A percentile compares a stretch with the other conserved stretches of the same genome.
phyloP scores from a whole-genome alignment of 2,113 vertebrate species.

The Egretta garzetta region DNA sequence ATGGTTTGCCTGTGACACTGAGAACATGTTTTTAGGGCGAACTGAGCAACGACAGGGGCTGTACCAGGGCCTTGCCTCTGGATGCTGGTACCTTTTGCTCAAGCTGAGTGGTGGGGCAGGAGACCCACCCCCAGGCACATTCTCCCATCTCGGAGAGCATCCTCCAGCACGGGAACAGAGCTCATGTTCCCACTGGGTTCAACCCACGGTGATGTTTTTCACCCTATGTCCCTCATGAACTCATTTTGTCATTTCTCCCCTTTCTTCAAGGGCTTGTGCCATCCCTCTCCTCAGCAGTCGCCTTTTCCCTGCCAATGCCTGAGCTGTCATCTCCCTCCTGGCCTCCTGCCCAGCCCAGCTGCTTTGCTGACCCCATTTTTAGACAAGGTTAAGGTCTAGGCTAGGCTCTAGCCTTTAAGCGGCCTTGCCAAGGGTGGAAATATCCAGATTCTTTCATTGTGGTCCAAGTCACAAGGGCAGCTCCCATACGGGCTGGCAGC shows the following conservation, averaged over 20 bases:
- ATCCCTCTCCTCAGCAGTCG: background rate
- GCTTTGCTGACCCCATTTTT: constrained; percentile 49
- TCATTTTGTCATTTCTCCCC: background rate
- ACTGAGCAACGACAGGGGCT: background rate
- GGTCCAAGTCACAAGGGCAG: constrained; percentile 52
- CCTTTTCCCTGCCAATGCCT: background rate
- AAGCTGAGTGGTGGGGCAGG: background rate
- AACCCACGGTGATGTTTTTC: background rate
- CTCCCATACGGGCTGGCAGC: constrained; percentile 39
- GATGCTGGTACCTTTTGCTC: background rate
- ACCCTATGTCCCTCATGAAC: background rate
- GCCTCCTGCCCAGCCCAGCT: constrained; percentile 35
- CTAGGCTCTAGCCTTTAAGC: constrained; percentile 10
- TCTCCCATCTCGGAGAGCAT: background rate
- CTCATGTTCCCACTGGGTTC: background rate
- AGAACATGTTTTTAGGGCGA: background rate
- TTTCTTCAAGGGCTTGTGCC: constrained; percentile 9
- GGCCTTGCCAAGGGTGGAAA: constrained; percentile 30
- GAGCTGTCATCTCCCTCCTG: constrained; percentile 13
- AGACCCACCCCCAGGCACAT: background rate
- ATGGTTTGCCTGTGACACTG: rapidly evolving
- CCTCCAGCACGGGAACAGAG: background rate
- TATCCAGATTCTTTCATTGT: constrained; percentile 25
- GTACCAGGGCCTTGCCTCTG: background rate
- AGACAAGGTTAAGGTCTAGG: constrained; percentile 17